Percentiles rank a stretch among this genome's conserved stretches.
phyloP scores from a whole-genome alignment of 2,888 invertebrate genomes.

The Aphodius granarius region DNA sequence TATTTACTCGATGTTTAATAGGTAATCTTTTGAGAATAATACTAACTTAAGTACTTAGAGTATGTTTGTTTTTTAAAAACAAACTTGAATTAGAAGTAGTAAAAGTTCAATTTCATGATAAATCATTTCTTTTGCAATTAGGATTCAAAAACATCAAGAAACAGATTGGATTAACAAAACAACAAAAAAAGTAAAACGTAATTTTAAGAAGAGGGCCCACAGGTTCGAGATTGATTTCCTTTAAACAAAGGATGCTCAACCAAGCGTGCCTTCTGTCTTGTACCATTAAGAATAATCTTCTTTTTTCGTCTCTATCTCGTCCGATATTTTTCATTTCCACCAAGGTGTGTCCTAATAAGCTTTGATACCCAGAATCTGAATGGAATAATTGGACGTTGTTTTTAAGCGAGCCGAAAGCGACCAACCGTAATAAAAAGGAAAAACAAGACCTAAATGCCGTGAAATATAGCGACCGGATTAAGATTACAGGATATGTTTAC shows the following conservation, averaged over 20 bases:
- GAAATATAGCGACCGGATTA: conserved; percentile 29
- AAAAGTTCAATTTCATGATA: too few species aligned
- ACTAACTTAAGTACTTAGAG: too few species aligned
- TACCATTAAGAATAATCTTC: neutral
- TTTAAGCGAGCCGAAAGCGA: neutral
- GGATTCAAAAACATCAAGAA: too few species aligned
- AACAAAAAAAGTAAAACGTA: too few species aligned
- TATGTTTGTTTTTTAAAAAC: too few species aligned
- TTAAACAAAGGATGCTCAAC: conserved; percentile 35
- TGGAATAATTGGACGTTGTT: neutral
- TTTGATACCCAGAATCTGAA: neutral
- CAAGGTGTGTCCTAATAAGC: neutral
- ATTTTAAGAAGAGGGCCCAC: neutral
- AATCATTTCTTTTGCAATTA: too few species aligned
- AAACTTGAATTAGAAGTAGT: too few species aligned
- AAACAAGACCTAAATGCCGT: conserved; percentile 30
- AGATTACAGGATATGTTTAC: conserved; percentile 26
- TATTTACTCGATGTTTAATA: too few species aligned
- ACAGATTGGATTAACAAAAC: too few species aligned
- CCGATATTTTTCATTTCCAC: neutral
- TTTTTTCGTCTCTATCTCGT: neutral
- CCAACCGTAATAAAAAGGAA: neutral
- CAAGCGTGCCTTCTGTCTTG: conserved; percentile 18
- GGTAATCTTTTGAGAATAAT: too few species aligned
- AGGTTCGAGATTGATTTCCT: conserved; percentile 32